Base-by-base conservation (phyloP, 1,140 invertebrate species). In the Drosophila willistoni region DNA sequence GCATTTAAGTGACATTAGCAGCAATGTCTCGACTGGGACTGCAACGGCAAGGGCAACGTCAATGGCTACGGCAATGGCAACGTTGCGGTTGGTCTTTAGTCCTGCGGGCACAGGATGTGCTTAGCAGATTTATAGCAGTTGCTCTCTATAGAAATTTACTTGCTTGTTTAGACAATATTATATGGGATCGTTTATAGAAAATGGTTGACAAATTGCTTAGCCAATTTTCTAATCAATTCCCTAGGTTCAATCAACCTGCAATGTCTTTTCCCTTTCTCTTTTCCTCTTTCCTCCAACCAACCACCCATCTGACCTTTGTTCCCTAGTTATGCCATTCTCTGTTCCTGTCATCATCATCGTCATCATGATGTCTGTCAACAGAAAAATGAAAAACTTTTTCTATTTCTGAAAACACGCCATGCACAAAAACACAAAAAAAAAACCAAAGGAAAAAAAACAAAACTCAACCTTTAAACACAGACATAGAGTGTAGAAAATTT, bases 1-100 rank as follows among this genome's bases (percentile, higher is more conserved):
- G 63, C 82, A 81, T 85, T 79, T 79, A 85, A 85, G 74, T 81
- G 74, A 86, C 77, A 84, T 84, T 84, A 77, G 73, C 73, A 76
- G 77, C 75, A 75, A 80, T 75, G 73, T 71, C 73, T 77, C 73
- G 75, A 70, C 71, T 75, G 64, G 22, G 25, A 47, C 61, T 64
- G 61, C n/a, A 33, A 51, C 41, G 12, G 36, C 60, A 60, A 47
- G 17, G 17, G 44, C 44, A 47, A 47, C 44, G 7, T 14, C 44
- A 47, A 22, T 1, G 17, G 44, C 44, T 22, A 51, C 17, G 25
- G 25, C 25, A 29, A 6, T 17, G 42, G 73, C 67, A 70, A 82
- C 83, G 44, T 51, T 87, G 76, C 79, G 83, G 76, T 82, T 79
- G 83, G 76, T 87, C 70, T 72, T 68, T 55, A 54, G 42, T 64